These are phyloP conservation scores for Halisarca cf. caerulea DNA, from an alignment of 37 sponge, comb jelly and placozoan genomes.

Conservation along the genomic window DNA sequence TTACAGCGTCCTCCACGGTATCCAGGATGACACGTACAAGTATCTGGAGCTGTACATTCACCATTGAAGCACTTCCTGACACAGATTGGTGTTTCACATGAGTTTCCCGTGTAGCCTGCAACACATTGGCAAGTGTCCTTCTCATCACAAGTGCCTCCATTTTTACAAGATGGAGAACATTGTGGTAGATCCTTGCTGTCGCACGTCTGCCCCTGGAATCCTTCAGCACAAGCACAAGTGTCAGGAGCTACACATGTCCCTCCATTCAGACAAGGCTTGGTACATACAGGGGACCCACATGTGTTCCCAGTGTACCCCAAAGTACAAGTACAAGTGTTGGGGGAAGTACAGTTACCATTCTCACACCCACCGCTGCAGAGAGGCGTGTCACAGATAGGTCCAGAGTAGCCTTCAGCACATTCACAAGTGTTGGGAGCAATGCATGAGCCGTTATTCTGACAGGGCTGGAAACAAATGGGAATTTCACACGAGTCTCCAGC, in stretches of 20 bases:
- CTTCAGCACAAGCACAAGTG: neutral
- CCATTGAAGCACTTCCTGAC: neutral
- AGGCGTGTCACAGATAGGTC: neutral
- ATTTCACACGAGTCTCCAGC: neutral
- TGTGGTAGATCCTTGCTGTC: neutral
- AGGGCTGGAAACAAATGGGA: neutral
- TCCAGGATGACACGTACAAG: neutral
- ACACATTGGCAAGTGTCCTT: neutral
- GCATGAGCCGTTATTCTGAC: neutral
- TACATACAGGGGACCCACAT: neutral
- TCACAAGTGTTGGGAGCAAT: neutral
- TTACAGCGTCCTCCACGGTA: neutral
- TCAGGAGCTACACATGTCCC: constrained; percentile 16
- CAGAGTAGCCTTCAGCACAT: neutral
- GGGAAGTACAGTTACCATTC: neutral
- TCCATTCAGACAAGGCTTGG: neutral
- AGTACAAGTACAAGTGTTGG: neutral
- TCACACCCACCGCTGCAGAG: neutral
- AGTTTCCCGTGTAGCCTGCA: neutral
- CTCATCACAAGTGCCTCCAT: neutral
- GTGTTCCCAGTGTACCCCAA: neutral
- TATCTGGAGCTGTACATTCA: neutral
- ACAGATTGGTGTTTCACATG: neutral
- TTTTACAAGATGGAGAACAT: neutral
- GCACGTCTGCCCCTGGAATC: neutral